These are phyloP conservation scores for Drosophila hamatofila DNA, from an alignment of 2,888 invertebrate species.

Conservation along the genomic window DNA sequence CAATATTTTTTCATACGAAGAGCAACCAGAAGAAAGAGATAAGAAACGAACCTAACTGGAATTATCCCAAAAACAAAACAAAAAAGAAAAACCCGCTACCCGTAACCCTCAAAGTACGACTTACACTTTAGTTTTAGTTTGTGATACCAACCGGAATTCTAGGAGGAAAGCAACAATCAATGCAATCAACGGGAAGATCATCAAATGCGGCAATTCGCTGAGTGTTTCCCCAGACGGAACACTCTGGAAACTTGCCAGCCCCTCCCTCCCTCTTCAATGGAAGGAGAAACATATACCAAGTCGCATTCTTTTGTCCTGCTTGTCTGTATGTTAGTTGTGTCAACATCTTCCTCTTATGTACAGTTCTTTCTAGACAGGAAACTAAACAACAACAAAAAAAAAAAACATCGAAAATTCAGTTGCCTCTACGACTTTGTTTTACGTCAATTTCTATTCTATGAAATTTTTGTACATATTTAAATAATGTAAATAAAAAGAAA, in stretches of 20 bases:
- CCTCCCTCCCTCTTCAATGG: not conserved
- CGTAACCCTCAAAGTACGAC: conserved; percentile 75
- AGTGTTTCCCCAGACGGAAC: conserved; percentile 26
- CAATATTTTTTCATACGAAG: conserved; percentile 44
- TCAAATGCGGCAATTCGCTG: conserved; percentile 37
- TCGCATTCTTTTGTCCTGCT: conserved; percentile 46
- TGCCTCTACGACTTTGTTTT: conserved; percentile 75
- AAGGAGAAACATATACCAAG: conserved; percentile 3
- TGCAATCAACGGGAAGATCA: conserved; percentile 34
- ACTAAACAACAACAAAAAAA: too few relatives aligned
- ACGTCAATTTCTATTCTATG: conserved; percentile 81
- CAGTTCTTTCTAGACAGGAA: conserved; percentile 72
- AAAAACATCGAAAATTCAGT: conserved; percentile 56
- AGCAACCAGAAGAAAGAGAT: not conserved
- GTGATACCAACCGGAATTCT: conserved; percentile 83
- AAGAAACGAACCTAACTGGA: conserved; percentile 32
- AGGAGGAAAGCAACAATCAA: conserved; percentile 54
- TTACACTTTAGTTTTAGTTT: conserved; percentile 84
- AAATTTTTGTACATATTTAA: conserved; percentile 83
- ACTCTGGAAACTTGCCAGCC: conserved; percentile 60
- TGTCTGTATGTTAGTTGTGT: conserved; percentile 29
- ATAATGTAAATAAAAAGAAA: conserved; percentile 82
- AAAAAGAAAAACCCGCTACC: conserved; percentile 15
- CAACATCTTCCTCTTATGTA: conserved; percentile 60
- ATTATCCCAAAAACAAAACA: conserved; percentile 9